phyloP scores from a whole-genome alignment of 2,797 vertebrate genomes.

The Oryzias dopingdopingensis region DNA sequence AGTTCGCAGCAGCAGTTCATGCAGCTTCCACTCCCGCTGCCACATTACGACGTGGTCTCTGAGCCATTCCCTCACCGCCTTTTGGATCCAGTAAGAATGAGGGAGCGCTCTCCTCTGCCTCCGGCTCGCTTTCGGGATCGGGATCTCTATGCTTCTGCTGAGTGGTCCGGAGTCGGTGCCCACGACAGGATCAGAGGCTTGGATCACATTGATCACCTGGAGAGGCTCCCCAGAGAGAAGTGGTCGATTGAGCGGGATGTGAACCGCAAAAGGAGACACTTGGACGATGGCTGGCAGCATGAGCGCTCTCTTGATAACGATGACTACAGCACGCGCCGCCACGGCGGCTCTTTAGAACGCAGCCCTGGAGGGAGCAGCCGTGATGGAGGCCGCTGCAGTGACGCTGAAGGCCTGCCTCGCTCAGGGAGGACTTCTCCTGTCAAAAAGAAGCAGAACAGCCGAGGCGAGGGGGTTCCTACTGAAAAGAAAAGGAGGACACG shows the following conservation, averaged over 20 bases:
- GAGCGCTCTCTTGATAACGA: constrained; percentile 86
- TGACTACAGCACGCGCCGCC: constrained; percentile 82
- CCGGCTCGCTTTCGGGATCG: constrained; percentile 88
- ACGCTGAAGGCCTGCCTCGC: constrained; percentile 83
- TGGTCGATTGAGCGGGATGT: constrained; percentile 90
- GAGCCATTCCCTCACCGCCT: constrained; percentile 87
- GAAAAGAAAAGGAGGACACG: constrained; percentile 71
- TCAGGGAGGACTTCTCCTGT: constrained; percentile 82
- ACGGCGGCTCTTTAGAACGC: constrained; percentile 77
- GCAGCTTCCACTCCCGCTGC: constrained; percentile 85
- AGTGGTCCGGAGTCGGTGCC: constrained; percentile 86
- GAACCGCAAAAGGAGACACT: constrained; percentile 83
- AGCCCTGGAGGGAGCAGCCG: constrained; percentile 85
- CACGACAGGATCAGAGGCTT: constrained; percentile 87
- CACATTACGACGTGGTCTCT: constrained; percentile 86
- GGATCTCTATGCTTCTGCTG: constrained; percentile 83
- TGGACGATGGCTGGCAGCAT: constrained; percentile 83
- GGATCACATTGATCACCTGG: constrained; percentile 85
- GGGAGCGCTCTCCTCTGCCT: constrained; percentile 88
- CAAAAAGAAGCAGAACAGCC: constrained; percentile 79
- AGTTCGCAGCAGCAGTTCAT: constrained; percentile 80
- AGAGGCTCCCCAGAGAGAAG: constrained; percentile 79
- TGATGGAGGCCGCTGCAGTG: constrained; percentile 83
- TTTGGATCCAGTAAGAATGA: constrained; percentile 82
- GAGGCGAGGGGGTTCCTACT: constrained; percentile 72